Conservation (phyloP, 2,113 vertebrate species). For the Cinclus cinclus region DNA sequence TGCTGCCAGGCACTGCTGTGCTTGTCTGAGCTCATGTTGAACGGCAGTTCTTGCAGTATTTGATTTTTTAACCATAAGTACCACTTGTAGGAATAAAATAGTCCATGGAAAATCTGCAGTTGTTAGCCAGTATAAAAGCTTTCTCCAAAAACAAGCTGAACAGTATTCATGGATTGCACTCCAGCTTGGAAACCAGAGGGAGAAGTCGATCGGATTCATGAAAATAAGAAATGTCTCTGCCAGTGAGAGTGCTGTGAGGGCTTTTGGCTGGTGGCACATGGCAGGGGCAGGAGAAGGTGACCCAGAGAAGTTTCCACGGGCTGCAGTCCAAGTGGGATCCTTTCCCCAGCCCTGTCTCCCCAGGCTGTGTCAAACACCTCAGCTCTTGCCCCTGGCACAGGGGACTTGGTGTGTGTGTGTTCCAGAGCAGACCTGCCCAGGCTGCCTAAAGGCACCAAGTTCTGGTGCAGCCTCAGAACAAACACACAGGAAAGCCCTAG, state of each 20-base stretch:
- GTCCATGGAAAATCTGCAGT: accelerated
- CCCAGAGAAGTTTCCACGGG: not conserved
- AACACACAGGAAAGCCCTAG: too few species aligned
- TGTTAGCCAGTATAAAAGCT: not conserved
- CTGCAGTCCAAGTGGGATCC: too few species aligned
- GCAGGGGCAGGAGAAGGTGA: not conserved
- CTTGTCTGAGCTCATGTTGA: not conserved
- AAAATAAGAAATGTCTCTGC: not conserved
- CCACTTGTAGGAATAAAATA: not conserved
- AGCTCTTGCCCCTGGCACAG: too few species aligned
- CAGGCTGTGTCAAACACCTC: too few species aligned
- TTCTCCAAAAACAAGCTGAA: not conserved
- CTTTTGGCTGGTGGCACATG: not conserved
- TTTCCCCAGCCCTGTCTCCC: not conserved
- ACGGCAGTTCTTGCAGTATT: not conserved
- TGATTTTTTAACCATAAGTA: not conserved
- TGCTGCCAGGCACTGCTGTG: not conserved
- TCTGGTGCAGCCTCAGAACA: too few species aligned
- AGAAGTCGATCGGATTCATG: not conserved
- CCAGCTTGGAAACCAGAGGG: not conserved
- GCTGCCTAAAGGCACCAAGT: too few species aligned
- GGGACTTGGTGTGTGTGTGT: too few species aligned
- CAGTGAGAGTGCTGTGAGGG: not conserved
- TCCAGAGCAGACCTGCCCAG: too few species aligned
- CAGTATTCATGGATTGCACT: not conserved